phyloP scores from a whole-genome alignment of 2,113 vertebrate species.

The Mobula hypostoma region DNA sequence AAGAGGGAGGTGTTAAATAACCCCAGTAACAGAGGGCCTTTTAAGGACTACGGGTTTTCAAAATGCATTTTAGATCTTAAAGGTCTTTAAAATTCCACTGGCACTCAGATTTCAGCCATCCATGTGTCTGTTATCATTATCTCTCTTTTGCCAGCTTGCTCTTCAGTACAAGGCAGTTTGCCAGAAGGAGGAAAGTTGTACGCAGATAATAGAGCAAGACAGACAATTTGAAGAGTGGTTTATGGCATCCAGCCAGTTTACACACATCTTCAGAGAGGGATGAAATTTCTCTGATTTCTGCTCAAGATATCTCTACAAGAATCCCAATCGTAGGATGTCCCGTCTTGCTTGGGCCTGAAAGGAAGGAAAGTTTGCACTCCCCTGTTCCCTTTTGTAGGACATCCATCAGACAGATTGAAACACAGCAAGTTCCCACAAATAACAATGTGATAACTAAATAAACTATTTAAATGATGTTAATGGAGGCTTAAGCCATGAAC shows the following conservation, averaged over 20 bases:
- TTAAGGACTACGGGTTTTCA: background rate
- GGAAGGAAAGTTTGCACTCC: background rate
- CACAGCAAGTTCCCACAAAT: no score
- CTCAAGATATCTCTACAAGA: background rate
- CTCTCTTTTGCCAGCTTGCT: background rate
- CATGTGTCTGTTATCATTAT: background rate
- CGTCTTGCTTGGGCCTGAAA: background rate
- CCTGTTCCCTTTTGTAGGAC: background rate
- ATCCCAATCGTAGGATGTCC: background rate
- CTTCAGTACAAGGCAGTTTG: background rate
- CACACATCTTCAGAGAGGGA: background rate
- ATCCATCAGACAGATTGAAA: no score
- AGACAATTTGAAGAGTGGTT: background rate
- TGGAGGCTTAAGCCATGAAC: background rate
- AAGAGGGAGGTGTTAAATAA: background rate
- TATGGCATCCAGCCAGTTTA: background rate
- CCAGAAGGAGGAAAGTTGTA: background rate
- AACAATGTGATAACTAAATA: no score
- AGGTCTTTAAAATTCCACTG: background rate
- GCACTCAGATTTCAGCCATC: background rate
- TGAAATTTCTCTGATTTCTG: no score
- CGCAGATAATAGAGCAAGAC: background rate
- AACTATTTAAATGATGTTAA: no score
- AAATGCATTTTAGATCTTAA: no score
- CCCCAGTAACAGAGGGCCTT: background rate